Evolutionary conservation across 2,797 vertebrate genomes (phyloP).

Genomic region (Saxicola maurus): DNA sequence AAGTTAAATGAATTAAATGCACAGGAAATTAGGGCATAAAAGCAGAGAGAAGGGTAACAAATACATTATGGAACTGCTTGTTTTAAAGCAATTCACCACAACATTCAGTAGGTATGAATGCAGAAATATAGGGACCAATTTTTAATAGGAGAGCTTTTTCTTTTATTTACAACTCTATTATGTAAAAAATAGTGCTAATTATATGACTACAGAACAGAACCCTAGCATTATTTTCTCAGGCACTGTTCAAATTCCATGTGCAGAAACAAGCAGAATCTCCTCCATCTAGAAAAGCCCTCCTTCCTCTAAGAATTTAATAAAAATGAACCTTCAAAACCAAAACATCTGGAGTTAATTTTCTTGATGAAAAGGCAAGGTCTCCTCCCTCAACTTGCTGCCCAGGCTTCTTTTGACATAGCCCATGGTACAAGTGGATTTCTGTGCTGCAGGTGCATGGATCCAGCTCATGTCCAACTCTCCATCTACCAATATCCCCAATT

Average conservation of each 20-base stretch:
- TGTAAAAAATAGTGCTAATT: background rate
- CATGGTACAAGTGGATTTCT: background rate
- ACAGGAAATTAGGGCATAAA: background rate
- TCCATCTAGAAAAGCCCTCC: background rate
- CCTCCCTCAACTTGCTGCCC: background rate
- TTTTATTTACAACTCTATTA: background rate
- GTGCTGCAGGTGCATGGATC: accelerated
- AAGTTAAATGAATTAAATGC: background rate
- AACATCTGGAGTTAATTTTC: background rate
- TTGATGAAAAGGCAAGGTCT: background rate
- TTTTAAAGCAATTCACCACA: background rate
- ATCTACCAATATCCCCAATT: accelerated
- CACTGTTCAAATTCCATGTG: background rate
- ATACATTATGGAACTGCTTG: background rate
- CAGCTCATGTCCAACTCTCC: background rate
- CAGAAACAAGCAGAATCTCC: background rate
- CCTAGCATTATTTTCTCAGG: background rate
- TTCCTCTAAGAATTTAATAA: background rate
- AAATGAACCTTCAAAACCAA: background rate
- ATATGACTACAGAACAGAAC: background rate
- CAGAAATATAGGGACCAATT: background rate
- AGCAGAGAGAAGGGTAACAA: background rate
- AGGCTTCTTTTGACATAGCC: accelerated
- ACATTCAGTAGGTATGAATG: background rate
- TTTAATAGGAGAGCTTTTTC: background rate